phyloP scores from a whole-genome alignment of 1,140 invertebrate genomes.

The Capitella teleta region DNA sequence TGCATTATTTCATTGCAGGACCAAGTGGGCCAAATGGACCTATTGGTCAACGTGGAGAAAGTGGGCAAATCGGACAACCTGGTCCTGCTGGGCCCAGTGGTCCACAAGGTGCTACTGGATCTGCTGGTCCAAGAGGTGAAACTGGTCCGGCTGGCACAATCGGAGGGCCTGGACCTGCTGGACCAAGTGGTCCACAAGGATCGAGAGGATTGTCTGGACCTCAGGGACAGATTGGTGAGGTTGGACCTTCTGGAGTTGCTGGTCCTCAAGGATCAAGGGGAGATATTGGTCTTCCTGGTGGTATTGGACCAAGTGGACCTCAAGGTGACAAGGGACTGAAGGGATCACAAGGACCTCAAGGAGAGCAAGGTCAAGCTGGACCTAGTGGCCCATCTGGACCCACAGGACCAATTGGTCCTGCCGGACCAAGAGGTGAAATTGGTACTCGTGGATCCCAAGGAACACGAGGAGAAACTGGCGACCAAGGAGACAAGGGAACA shows the following conservation, averaged over 20 bases:
- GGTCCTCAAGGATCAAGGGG: not conserved
- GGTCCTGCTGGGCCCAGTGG: not conserved
- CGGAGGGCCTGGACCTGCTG: not conserved
- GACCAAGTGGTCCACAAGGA: constrained; percentile 1
- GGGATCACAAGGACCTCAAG: not conserved
- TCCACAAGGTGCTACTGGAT: not conserved
- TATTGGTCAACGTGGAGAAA: constrained; percentile 4
- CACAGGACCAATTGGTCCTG: not conserved
- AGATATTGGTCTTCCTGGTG: no score
- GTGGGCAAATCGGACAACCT: not conserved
- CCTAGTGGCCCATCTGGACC: constrained; percentile 3
- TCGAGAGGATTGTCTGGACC: not conserved
- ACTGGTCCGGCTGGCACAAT: constrained; percentile 3
- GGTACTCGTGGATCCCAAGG: constrained; percentile 1
- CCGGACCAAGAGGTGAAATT: constrained; percentile 5
- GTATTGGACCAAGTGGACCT: not conserved
- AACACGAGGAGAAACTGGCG: not conserved
- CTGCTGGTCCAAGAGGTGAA: constrained; percentile 1
- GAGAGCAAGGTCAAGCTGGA: not conserved
- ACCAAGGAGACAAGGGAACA: not conserved
- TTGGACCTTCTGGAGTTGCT: not conserved
- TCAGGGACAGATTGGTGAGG: constrained; percentile 3
- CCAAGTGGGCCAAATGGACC: constrained; percentile 6
- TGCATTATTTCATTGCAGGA: no score
- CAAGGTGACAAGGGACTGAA: not conserved